Conservation (phyloP, 2,888 invertebrate genomes). For the Ichneumon xanthorius region DNA sequence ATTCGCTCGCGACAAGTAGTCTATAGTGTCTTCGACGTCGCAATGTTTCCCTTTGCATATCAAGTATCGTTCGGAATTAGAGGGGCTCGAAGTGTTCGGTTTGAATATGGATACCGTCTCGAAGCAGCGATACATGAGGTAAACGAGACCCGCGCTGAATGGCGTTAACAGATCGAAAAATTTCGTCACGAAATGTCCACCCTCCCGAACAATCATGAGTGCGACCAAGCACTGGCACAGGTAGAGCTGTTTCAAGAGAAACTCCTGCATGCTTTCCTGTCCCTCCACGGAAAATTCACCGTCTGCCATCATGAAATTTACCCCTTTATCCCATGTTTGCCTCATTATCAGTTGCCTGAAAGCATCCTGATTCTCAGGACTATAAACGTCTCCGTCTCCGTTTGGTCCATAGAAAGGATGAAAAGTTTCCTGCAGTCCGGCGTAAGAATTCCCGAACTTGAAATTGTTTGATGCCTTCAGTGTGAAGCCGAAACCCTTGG, state of each 20-base stretch:
- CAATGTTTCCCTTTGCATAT: slow-evolving; percentile 92
- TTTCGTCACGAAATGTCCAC: slow-evolving; percentile 98
- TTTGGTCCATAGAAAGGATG: slow-evolving; percentile 95
- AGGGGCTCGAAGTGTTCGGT: slow-evolving; percentile 98
- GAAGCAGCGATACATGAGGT: slow-evolving; percentile 96
- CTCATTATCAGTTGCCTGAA: slow-evolving; percentile 91
- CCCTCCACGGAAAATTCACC: slow-evolving; percentile 99
- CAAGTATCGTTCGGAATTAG: slow-evolving; percentile 98
- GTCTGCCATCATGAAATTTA: slow-evolving; percentile 99
- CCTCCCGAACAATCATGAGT: slow-evolving; percentile 92
- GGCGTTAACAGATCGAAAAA: slow-evolving; percentile 97
- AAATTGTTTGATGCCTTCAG: slow-evolving; percentile 94
- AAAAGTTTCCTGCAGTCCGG: slow-evolving; percentile 95
- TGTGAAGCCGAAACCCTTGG: slow-evolving; percentile 98
- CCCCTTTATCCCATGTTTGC: slow-evolving; percentile 91
- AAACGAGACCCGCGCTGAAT: slow-evolving; percentile 97
- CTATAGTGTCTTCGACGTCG: slow-evolving; percentile 88
- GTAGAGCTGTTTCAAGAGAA: slow-evolving; percentile 97
- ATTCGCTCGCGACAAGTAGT: slow-evolving; percentile 91
- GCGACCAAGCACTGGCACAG: slow-evolving; percentile 97
- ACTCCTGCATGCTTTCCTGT: slow-evolving; percentile 97
- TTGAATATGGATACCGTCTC: slow-evolving; percentile 94
- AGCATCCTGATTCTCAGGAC: slow-evolving; percentile 93
- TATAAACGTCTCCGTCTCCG: slow-evolving; percentile 95
- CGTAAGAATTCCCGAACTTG: slow-evolving; percentile 93